Evolutionary conservation across 92 coral and sea anemone species (phyloP).

Genomic region (Phenganax stokvisi): DNA sequence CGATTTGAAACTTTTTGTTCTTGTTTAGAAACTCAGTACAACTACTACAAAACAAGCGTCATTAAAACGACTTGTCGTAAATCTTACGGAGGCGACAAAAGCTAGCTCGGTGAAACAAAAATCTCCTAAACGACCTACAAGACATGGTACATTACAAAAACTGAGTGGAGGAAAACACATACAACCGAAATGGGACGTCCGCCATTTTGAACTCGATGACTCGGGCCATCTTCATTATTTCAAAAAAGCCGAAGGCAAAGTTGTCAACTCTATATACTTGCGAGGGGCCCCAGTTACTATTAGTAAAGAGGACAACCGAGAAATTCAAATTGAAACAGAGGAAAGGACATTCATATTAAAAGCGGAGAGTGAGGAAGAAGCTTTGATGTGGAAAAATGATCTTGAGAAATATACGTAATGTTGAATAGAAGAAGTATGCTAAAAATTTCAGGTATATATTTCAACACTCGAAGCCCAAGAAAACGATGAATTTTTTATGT

Average conservation of each 20-base stretch:
- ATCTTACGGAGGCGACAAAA: conserved; percentile 38
- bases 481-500: no score
- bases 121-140: conserved; percentile 58
- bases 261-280: conserved; percentile 76
- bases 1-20: background rate
- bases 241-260: conserved; percentile 82
- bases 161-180: conserved; percentile 94
- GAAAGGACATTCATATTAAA: conserved; percentile 72
- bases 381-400: conserved; percentile 63
- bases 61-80: conserved; percentile 4
- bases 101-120: conserved; percentile 35
- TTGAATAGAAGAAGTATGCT: background rate
- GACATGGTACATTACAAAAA: conserved; percentile 70
- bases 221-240: conserved; percentile 77
- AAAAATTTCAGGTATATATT: background rate
- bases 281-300: conserved; percentile 79
- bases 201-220: conserved; percentile 83
- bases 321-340: conserved; percentile 66
- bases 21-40: conserved; percentile 2
- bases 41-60: background rate
- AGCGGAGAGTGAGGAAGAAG: conserved; percentile 72
- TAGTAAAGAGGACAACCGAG: conserved; percentile 56
- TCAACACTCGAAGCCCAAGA: no score
- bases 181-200: conserved; percentile 82
- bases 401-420: conserved; percentile 62